These are phyloP conservation scores for Cheilosia pagana DNA, from an alignment of 2,888 invertebrate genomes.

Conservation along the genomic window DNA sequence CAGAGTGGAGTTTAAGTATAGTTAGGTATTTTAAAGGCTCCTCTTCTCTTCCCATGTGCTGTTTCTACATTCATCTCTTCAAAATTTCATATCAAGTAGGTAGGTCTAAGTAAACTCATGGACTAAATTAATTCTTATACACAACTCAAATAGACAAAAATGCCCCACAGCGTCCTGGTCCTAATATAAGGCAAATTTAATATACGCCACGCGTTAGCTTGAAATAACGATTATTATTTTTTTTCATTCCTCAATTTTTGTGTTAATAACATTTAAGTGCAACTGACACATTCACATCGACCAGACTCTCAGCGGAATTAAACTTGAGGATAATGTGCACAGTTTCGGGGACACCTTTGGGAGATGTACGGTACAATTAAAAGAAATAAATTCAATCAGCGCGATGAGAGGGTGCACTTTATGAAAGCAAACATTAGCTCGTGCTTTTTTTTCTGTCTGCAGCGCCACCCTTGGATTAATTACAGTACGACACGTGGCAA, in stretches of 20 bases:
- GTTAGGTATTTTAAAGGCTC: too few relatives aligned
- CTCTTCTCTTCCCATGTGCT: too few relatives aligned
- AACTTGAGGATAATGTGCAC: constrained; percentile 33
- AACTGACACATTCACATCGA: constrained; percentile 60
- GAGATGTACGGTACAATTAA: constrained; percentile 48
- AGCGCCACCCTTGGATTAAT: constrained; percentile 62
- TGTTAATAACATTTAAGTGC: constrained; percentile 60
- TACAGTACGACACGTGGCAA: constrained; percentile 66
- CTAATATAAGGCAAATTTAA: constrained; percentile 45
- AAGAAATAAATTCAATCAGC: constrained; percentile 54
- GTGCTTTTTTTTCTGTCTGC: constrained; percentile 3
- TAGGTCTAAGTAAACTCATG: too few relatives aligned
- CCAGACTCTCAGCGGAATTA: constrained; percentile 34
- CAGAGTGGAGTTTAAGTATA: too few relatives aligned
- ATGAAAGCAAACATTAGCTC: constrained; percentile 67
- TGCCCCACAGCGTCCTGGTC: background rate
- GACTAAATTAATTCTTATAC: too few relatives aligned
- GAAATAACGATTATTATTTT: constrained; percentile 19
- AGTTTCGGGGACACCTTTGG: constrained; percentile 56
- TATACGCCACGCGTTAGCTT: constrained; percentile 50
- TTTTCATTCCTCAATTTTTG: constrained; percentile 21
- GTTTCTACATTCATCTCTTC: too few relatives aligned
- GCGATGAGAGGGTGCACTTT: constrained; percentile 55
- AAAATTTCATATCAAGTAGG: too few relatives aligned
- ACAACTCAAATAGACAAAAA: too few relatives aligned